Evolutionary conservation across 2,113 vertebrate genomes (phyloP).

Genomic region (Nanorana parkeri): DNA sequence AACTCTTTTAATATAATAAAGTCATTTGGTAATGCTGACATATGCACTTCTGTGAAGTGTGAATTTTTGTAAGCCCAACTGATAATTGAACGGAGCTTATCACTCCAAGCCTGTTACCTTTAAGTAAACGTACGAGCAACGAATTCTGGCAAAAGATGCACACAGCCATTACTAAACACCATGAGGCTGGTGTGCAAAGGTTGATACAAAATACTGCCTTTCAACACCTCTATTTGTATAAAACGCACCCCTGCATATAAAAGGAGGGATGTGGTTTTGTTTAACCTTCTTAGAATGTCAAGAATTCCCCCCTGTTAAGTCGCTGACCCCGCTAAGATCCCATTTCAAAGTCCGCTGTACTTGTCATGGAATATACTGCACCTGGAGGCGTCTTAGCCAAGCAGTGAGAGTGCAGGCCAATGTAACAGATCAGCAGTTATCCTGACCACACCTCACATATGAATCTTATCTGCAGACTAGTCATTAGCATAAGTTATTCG

Average conservation of each 20-base stretch:
- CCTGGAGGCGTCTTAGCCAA: not conserved
- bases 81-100: no score
- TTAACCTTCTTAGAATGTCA: conserved; percentile 16
- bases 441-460: not conserved
- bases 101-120: no score
- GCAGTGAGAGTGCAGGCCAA: not conserved
- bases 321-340: not conserved
- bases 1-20: no score
- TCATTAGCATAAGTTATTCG: not conserved
- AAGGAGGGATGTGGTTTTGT: not conserved
- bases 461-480: not conserved
- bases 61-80: no score
- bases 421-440: not conserved
- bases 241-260: not conserved
- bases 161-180: no score
- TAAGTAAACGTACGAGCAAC: no score
- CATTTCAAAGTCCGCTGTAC: not conserved
- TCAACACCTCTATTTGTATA: not conserved
- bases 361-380: not conserved
- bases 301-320: conserved; percentile 20
- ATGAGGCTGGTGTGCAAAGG: no score
- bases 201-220: not conserved
- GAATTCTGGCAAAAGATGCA: no score
- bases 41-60: no score
- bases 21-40: no score